phyloP scores from a whole-genome alignment of 2,113 vertebrate genomes.

The Notarius quadriscutis region DNA sequence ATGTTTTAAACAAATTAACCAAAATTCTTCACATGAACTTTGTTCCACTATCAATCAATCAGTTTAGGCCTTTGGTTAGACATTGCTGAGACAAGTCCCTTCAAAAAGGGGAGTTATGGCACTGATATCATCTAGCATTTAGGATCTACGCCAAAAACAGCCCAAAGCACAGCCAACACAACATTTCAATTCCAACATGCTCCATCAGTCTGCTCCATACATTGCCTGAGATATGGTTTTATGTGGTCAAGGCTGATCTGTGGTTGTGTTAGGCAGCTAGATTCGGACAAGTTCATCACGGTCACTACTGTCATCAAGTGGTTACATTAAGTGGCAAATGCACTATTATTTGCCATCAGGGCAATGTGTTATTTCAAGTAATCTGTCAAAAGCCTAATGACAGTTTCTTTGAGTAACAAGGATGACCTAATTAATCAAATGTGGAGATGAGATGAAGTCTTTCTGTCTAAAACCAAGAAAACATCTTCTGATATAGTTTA shows the following conservation, averaged over 20 bases:
- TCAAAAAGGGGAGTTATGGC: background rate
- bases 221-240: background rate
- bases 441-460: background rate
- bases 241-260: background rate
- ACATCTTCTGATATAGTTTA: background rate
- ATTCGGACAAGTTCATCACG: background rate
- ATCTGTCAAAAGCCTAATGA: background rate
- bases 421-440: background rate
- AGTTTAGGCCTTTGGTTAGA: background rate
- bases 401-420: background rate
- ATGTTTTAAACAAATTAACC: background rate
- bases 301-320: background rate
- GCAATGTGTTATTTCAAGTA: background rate
- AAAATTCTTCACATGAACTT: background rate
- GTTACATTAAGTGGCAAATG: background rate
- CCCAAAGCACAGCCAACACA: background rate
- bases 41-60: conserved; percentile 9
- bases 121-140: background rate
- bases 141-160: background rate
- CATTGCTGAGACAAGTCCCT: background rate
- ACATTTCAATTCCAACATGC: background rate
- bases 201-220: background rate
- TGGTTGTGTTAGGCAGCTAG: background rate
- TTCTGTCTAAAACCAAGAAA: background rate
- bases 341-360: background rate